Evolutionary conservation across 2,888 invertebrate species (phyloP).

Genomic region (Ochropleura plecta): DNA sequence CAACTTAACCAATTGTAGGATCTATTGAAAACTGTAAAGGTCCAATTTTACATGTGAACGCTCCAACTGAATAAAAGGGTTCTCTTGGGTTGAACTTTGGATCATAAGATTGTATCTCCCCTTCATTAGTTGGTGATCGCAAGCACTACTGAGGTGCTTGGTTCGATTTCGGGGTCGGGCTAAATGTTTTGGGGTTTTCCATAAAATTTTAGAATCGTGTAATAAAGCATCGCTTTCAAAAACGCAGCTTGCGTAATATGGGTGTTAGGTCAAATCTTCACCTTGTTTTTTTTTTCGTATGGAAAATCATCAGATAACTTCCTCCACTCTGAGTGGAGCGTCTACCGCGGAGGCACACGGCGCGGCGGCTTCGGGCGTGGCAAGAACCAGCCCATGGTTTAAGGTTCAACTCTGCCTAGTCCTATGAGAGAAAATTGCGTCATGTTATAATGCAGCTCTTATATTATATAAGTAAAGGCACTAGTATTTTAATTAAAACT

Average conservation of each 20-base stretch:
- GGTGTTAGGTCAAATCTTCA: background rate
- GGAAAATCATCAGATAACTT: no score
- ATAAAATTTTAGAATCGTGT: background rate
- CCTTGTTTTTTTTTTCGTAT: no score
- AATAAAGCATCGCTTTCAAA: background rate
- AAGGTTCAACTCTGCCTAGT: background rate
- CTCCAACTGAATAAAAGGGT: background rate
- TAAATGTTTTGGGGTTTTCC: background rate
- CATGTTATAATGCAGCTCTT: background rate
- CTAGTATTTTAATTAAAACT: background rate
- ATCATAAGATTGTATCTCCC: background rate
- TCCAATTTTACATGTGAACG: slow-evolving; percentile 36
- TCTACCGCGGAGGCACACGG: no score
- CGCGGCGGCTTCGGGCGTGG: no score
- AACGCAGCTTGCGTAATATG: no score
- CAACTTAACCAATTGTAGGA: slow-evolving; percentile 8
- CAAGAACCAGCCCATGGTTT: no score
- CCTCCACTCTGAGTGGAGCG: no score
- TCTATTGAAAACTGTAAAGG: slow-evolving; percentile 17
- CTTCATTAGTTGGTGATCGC: background rate
- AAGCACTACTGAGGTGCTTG: background rate
- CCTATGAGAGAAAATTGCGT: background rate
- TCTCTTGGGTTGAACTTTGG: background rate
- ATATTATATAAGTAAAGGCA: background rate
- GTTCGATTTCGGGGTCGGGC: background rate